phyloP scores from a whole-genome alignment of 2,797 vertebrate species.

The Siniperca undulata region DNA sequence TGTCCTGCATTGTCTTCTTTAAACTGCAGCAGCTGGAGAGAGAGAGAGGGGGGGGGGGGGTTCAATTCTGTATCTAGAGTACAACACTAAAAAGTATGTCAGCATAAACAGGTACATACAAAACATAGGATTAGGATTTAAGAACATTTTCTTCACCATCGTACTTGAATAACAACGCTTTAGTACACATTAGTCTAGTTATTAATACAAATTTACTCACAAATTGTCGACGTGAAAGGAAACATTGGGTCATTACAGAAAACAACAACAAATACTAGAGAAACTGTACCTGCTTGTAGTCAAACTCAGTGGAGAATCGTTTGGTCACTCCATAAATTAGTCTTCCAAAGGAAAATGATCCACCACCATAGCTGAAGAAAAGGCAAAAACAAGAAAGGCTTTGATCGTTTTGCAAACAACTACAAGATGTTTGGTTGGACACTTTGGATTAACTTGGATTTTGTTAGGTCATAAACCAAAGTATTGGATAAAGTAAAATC shows the following conservation, averaged over 20 bases:
- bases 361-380: constrained; percentile 83
- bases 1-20: constrained; percentile 79
- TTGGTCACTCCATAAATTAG: constrained; percentile 83
- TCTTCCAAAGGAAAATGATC: constrained; percentile 86
- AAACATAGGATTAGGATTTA: background rate
- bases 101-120: background rate
- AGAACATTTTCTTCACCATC: background rate
- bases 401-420: background rate
- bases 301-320: constrained; percentile 87
- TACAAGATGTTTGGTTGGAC: constrained; percentile 2
- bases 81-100: background rate
- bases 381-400: constrained; percentile 1
- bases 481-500: background rate
- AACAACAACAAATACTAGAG: background rate
- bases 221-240: background rate
- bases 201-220: background rate
- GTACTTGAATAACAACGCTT: background rate
- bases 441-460: background rate
- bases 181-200: background rate
- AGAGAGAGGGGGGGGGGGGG: too few species aligned
- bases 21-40: constrained; percentile 87
- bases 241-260: background rate
- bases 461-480: background rate
- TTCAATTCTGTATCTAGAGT: background rate
- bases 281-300: constrained; percentile 88